phyloP scores from a whole-genome alignment of 2,797 vertebrate genomes.

The Odontamblyopus rebecca region DNA sequence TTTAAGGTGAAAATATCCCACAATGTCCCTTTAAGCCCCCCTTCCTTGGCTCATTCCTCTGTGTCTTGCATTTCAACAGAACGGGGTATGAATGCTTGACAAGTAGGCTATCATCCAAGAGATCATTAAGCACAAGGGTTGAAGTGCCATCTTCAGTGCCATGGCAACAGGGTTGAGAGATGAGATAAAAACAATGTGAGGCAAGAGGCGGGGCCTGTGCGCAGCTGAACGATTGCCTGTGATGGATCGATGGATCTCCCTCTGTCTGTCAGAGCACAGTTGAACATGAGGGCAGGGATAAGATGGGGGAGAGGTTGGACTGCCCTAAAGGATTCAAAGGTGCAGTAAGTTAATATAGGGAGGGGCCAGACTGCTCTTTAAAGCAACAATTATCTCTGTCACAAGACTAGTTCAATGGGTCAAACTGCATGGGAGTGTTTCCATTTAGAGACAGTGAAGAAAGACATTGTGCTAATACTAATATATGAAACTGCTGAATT shows the following conservation, averaged over 20 bases:
- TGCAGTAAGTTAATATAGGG: conserved; percentile 51
- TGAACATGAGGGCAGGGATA: conserved; percentile 32
- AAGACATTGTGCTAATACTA: neutral
- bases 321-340: conserved; percentile 56
- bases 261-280: conserved; percentile 41
- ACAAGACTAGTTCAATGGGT: conserved; percentile 63
- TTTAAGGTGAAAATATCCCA: neutral
- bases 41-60: conserved; percentile 51
- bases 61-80: conserved; percentile 71
- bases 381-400: conserved; percentile 59
- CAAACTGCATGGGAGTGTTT: conserved; percentile 62
- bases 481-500: neutral
- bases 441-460: conserved; percentile 21
- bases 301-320: conserved; percentile 39
- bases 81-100: conserved; percentile 77
- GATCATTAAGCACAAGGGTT: conserved; percentile 86
- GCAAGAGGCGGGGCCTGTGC: conserved; percentile 72
- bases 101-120: conserved; percentile 85
- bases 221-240: conserved; percentile 74
- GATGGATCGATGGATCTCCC: conserved; percentile 80
- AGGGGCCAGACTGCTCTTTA: conserved; percentile 52
- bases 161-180: conserved; percentile 86
- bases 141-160: conserved; percentile 84
- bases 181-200: conserved; percentile 83
- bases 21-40: conserved; percentile 30